Evolutionary conservation across 2,888 invertebrate species (phyloP), one percentile per base, ranked within the genome.

Genomic region (Polydrusus tereticollis): DNA sequence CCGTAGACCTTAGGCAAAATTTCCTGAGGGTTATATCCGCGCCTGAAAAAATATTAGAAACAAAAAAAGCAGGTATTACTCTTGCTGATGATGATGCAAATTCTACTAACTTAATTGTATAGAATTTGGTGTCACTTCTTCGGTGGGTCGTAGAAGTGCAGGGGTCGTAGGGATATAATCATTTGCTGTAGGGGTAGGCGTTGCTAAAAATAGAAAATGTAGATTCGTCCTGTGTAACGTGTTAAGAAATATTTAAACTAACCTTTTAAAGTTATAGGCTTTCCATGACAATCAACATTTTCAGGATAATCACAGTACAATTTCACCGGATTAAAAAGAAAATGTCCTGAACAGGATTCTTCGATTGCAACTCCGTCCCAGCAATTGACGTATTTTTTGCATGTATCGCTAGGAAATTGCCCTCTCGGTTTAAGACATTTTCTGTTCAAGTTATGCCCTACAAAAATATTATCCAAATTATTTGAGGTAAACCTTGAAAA

Each of bases 291-390:
- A 75, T 90, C 87, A 1, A 92, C 92, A 77, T 89, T 90, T 75
- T 87, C 86, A 0, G 88, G 85, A 78, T 89, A 92, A 78, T 92
- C 92, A 73, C 92, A 93, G 76, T 88, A 90, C 63, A 85, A 83
- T 0, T 87, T 88, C 20, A 86, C 83, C 0, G 90, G 89, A 70
- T 75, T 80, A 82, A 92, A 92, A 38, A 90, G 80, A 3, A 92
- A 81, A 0, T 89, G 90, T 8, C 85, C 84, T 0, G 91, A 91
- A 74, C 92, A 93, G 18, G 88, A 87, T 81, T 92, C 90, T 77
- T 92, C 92, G 21, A 89, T 86, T 0, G 89, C 90, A 76, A 88
- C 87, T 0, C 90, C 92, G 77, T 92, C 91, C 92, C 92, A 92
- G 81, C 92, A 93, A 82, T 92, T 92, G 12, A 92, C 79, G 81